Percentiles rank a stretch among this genome's conserved stretches.
Conservation (phyloP, 1,140 invertebrate species). For the Drosophila murphyi region DNA sequence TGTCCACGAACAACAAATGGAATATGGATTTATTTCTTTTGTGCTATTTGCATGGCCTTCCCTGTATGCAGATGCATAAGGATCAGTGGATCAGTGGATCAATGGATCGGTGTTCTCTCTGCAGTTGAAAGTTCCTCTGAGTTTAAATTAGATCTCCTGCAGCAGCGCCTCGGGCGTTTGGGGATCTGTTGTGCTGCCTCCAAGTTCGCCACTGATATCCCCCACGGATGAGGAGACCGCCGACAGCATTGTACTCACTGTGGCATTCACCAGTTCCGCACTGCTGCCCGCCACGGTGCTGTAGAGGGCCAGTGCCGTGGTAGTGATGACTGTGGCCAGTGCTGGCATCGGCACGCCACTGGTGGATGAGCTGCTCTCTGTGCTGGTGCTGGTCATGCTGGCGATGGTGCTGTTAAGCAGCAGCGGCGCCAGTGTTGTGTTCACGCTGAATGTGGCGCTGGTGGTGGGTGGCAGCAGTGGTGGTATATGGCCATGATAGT, state of each 20-base stretch:
- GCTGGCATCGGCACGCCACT: constrained; percentile 48
- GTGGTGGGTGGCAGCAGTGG: constrained; percentile 56
- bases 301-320: constrained; percentile 64
- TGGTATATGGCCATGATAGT: constrained; percentile 53
- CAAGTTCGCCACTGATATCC: constrained; percentile 69
- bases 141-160: constrained; percentile 67
- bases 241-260: constrained; percentile 64
- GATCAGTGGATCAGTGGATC: too few species aligned
- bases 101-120: too few species aligned
- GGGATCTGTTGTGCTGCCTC: constrained; percentile 73
- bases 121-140: too few species aligned
- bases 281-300: constrained; percentile 67
- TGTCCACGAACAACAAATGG: too few species aligned
- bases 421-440: constrained; percentile 58
- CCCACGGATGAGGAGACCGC: constrained; percentile 68
- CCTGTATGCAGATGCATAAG: too few species aligned
- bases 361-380: constrained; percentile 39
- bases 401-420: constrained; percentile 68
- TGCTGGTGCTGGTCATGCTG: constrained; percentile 42
- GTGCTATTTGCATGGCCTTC: too few species aligned
- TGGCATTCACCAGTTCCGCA: constrained; percentile 66
- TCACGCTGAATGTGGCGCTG: constrained; percentile 40
- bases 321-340: constrained; percentile 68
- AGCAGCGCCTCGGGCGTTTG: constrained; percentile 75
- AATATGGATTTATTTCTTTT: too few species aligned